Percentiles rank a stretch among this genome's conserved stretches.
Evolutionary conservation across 64 coral and sea anemone genomes (phyloP).

Genomic region (Porites australiensis): DNA sequence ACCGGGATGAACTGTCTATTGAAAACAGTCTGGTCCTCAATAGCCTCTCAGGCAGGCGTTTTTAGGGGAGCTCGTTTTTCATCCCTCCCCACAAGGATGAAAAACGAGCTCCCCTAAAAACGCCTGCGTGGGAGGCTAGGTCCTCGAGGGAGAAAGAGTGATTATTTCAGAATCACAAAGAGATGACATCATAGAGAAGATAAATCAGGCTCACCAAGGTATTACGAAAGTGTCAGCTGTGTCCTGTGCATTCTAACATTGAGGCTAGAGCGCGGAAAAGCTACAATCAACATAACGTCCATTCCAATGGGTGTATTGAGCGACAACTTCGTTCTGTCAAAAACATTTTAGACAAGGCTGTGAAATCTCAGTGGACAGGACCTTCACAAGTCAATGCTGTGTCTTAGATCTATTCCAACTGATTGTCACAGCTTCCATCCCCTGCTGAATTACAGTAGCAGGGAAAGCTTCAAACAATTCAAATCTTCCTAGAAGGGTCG

Average conservation of each 20-base stretch:
- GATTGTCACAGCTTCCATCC: conserved; percentile 14
- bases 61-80: too few species aligned
- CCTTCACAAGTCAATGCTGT: background rate
- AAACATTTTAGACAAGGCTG: background rate
- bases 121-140: too few species aligned
- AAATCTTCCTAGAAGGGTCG: background rate
- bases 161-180: conserved; percentile 19
- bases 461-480: background rate
- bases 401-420: conserved; percentile 24
- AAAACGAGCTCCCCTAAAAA: too few species aligned
- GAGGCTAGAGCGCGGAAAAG: background rate
- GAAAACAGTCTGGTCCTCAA: conserved; percentile 17
- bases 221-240: background rate
- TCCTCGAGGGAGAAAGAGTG: conserved; percentile 9
- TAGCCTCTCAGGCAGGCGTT: too few species aligned
- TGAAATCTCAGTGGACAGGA: conserved; percentile 4
- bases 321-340: conserved; percentile 19
- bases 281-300: conserved; percentile 8
- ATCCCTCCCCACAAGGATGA: too few species aligned
- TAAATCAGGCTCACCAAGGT: conserved; percentile 16
- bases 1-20: conserved; percentile 38
- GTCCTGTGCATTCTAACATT: background rate
- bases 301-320: conserved; percentile 35
- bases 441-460: conserved; percentile 31
- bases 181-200: conserved; percentile 6